phyloP scores from a whole-genome alignment of 2,113 vertebrate genomes.

The Atlantisia rogersi region DNA sequence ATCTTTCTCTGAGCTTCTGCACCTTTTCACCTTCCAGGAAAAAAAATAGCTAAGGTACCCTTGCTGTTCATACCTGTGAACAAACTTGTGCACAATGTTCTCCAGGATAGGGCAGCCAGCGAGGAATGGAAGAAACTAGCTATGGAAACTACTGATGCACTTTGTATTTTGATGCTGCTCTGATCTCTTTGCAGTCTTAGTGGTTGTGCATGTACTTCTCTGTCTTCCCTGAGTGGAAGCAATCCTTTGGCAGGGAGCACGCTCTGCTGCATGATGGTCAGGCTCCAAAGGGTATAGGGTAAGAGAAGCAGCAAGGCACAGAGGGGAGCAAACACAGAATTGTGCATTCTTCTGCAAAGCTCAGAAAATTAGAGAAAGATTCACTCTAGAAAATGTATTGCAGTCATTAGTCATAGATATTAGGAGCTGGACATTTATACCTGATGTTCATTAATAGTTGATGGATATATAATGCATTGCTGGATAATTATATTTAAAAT shows the following conservation, averaged over 20 bases:
- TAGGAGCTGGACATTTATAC: conserved; percentile 29
- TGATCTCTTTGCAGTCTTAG: not conserved
- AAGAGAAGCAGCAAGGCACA: not conserved
- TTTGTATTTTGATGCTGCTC: not conserved
- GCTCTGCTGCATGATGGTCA: not conserved
- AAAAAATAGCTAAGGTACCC: not conserved
- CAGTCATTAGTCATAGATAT: conserved; percentile 23
- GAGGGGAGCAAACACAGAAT: not conserved
- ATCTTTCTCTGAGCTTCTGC: not conserved
- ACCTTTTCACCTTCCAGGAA: not conserved
- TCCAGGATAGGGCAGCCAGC: not conserved
- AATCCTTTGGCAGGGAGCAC: not conserved
- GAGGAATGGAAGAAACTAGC: not conserved
- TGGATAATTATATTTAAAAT: not conserved
- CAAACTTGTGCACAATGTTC: accelerated
- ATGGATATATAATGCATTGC: conserved; percentile 12
- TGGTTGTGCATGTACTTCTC: not conserved
- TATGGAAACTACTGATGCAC: not conserved
- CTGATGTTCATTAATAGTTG: conserved; percentile 49
- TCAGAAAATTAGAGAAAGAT: not conserved
- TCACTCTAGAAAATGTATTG: conserved; percentile 5
- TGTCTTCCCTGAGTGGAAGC: not conserved
- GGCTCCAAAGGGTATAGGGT: not conserved
- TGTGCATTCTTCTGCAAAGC: not conserved
- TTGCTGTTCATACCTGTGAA: not conserved